phyloP scores from a whole-genome alignment of 2,797 vertebrate species.

The Simalia tracyae region DNA sequence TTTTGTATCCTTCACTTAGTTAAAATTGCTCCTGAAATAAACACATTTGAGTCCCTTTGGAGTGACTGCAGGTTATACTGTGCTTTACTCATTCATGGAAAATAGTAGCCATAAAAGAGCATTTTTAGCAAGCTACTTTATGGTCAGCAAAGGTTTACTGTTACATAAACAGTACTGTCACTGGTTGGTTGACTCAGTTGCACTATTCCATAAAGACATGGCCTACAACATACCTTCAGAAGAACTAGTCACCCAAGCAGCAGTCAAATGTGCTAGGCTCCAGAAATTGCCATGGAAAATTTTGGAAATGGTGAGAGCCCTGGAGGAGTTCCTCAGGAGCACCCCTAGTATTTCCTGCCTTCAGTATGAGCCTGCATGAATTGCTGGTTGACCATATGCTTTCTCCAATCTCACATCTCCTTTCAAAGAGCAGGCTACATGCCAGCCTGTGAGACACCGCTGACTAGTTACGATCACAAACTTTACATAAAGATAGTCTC shows the following conservation, averaged over 20 bases:
- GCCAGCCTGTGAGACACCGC: background rate
- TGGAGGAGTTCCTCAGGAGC: background rate
- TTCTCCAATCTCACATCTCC: background rate
- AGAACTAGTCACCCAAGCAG: background rate
- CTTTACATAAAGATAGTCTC: background rate
- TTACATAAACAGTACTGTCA: background rate
- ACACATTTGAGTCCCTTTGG: background rate
- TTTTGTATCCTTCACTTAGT: background rate
- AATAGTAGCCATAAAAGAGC: background rate
- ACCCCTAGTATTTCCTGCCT: background rate
- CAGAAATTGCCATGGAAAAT: background rate
- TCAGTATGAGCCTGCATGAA: too few species aligned
- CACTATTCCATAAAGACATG: background rate
- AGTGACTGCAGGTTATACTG: background rate
- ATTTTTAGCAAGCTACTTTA: constrained; percentile 3
- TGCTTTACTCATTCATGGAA: background rate
- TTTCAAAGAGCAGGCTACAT: background rate
- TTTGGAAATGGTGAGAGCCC: background rate
- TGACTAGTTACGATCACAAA: background rate
- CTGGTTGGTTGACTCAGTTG: background rate
- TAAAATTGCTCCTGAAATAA: background rate
- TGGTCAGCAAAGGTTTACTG: background rate
- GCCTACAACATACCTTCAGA: background rate
- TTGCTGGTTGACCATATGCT: background rate
- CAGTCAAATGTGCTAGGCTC: too few species aligned